Conservation (phyloP, 2,797 vertebrate genomes). For the Lithobates sylvaticus region DNA sequence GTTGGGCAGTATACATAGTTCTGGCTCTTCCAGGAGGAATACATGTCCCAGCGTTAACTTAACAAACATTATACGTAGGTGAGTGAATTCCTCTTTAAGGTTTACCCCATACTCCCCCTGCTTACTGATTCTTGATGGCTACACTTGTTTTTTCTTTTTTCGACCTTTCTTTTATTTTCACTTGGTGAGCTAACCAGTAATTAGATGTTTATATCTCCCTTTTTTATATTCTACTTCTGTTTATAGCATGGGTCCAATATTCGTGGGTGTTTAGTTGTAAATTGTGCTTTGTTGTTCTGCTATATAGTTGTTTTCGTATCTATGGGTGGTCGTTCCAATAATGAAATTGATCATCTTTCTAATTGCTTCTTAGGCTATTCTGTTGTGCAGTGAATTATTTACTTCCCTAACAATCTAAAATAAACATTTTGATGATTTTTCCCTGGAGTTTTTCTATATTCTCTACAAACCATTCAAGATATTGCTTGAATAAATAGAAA, state of each 20-base stretch:
- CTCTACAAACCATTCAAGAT: not conserved
- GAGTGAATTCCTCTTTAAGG: too few species aligned
- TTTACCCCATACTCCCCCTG: too few species aligned
- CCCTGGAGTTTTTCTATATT: slow-evolving; percentile 25
- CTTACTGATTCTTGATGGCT: too few species aligned
- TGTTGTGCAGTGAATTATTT: not conserved
- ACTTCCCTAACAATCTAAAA: not conserved
- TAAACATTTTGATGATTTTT: slow-evolving; percentile 10
- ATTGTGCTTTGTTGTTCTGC: not conserved
- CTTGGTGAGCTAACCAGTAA: too few species aligned
- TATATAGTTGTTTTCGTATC: not conserved
- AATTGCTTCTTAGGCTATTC: not conserved
- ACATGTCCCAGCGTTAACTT: too few species aligned
- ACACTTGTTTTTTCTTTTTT: too few species aligned
- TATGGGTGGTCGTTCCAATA: not conserved
- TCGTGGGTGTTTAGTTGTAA: not conserved
- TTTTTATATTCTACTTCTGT: too few species aligned
- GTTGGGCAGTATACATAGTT: too few species aligned
- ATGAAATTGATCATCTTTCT: not conserved
- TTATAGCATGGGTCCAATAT: not conserved
- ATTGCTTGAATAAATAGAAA: slow-evolving; percentile 15
- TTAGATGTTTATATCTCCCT: too few species aligned
- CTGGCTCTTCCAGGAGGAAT: too few species aligned
- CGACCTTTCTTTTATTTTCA: too few species aligned
- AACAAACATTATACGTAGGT: too few species aligned